Evolutionary conservation across 2,113 vertebrate species (phyloP).

Genomic region (Phasianus colchicus): DNA sequence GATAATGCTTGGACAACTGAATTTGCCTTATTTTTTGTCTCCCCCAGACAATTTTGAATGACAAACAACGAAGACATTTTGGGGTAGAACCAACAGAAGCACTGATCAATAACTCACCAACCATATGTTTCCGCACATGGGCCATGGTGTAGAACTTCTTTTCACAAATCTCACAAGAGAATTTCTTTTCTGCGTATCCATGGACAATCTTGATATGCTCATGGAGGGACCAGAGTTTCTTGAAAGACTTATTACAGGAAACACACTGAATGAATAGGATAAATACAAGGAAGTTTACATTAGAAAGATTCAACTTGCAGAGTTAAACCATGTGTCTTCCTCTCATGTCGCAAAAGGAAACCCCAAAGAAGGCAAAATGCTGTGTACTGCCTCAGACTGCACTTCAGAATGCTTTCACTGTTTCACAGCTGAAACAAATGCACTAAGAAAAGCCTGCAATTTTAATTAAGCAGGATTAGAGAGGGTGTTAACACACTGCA

Average conservation of each 20-base stretch:
- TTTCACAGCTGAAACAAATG: neutral
- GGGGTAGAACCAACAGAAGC: neutral
- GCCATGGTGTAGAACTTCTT: conserved; percentile 99
- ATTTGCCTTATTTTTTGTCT: neutral
- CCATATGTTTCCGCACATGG: conserved; percentile 98
- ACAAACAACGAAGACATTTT: neutral
- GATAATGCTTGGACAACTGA: neutral
- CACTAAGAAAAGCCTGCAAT: neutral
- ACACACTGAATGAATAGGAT: conserved; percentile 85
- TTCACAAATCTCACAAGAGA: conserved; percentile 98
- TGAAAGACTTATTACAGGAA: conserved; percentile 98
- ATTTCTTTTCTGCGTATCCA: conserved; percentile 98
- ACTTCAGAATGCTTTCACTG: neutral
- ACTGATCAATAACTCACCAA: conserved; percentile 85
- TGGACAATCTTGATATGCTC: conserved; percentile 99
- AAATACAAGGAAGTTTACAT: conserved; percentile 62
- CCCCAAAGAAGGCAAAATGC: neutral
- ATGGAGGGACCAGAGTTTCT: conserved; percentile 99
- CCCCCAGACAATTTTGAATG: neutral
- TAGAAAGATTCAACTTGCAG: neutral
- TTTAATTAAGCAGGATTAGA: neutral
- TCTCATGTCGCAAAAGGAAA: neutral
- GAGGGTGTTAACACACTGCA: neutral
- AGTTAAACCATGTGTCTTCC: neutral
- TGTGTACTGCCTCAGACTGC: neutral